These are phyloP conservation scores for Resseliella maxima DNA, from an alignment of 2,888 invertebrate genomes.

Conservation along the genomic window DNA sequence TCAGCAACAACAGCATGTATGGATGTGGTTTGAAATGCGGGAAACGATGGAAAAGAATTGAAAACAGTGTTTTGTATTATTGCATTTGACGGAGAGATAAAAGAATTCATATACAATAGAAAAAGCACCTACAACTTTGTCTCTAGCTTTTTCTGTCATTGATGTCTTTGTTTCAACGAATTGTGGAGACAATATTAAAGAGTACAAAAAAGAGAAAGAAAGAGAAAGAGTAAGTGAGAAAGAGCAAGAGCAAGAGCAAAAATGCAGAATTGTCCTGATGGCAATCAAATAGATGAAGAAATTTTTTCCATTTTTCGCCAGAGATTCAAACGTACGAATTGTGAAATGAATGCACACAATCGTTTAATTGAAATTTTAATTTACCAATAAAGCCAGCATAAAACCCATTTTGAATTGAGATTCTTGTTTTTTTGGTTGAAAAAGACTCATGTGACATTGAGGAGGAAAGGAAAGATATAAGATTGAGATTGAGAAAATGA, in stretches of 20 bases:
- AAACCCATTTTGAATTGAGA: background rate
- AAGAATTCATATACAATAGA: constrained; percentile 18
- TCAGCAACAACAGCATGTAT: background rate
- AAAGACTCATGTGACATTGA: no score
- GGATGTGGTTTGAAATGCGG: constrained; percentile 26
- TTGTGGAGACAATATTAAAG: background rate
- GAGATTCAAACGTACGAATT: background rate
- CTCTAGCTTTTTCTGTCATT: background rate
- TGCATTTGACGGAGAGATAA: constrained; percentile 42
- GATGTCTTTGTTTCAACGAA: constrained; percentile 6
- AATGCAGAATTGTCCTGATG: background rate
- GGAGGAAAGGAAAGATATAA: no score
- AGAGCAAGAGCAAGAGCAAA: background rate
- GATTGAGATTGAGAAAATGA: no score
- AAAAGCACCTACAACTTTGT: constrained; percentile 14
- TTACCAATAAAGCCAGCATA: constrained; percentile 14
- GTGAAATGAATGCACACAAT: constrained; percentile 39
- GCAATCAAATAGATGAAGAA: constrained; percentile 2
- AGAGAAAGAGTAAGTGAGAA: background rate
- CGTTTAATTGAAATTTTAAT: constrained; percentile 30
- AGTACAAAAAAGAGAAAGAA: no score
- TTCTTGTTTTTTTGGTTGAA: no score
- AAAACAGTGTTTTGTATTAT: background rate
- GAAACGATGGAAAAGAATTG: background rate
- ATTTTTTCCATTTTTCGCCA: background rate